Base-by-base conservation (phyloP, 2,888 invertebrate species). In the Campaea margaritaria region DNA sequence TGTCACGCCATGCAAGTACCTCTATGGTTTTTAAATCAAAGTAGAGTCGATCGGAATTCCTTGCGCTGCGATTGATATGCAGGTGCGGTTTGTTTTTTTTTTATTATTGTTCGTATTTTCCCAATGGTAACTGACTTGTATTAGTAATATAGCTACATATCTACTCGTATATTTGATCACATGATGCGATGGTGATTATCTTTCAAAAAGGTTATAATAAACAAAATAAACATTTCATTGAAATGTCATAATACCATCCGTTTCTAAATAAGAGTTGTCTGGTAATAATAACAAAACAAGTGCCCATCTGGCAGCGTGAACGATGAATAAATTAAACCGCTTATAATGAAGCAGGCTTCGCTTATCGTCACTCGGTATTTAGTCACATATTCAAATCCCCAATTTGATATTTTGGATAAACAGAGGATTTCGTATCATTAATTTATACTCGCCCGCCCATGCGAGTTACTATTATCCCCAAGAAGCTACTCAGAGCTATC, bases 321-420 rank as follows among this genome's bases (percentile, higher is more conserved):
- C 36, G 27, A 58, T 61, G 62, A 46, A 58, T 56, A 44, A 51
- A 68, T 63, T 65, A 60, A 64, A 58, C 56, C 51, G 64, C 65
- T 73, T 45, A 69, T 72, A 69, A 68, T 62, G 66, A 60, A 28
- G 48, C 62, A 65, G 50, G 63, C 51, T 43, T 59, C 54, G 49
- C 66, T 68, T 61, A 77, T 72, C 71, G 72, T 66, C 50, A 62
- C 72, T 72, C 58, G 66, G 60, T 72, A 73, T 75, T 74, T 68
- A 67, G 63, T 65, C 68, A 68, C 69, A 71, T 64, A 68, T 74
- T 70, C 64, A 71, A 74, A 75, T 73, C 72, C 72, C 67, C 62
- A 73, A 73, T 78, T 78, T 71, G 64, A 73, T 75, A 73, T 79
- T 74, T 71, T 64, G 63, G 62, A 62, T 74, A 73, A 70, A 70